Evolutionary conservation across 37 sponge, comb jelly and placozoan species (phyloP), one percentile per base, ranked within the genome.

Genomic region (Bolinopsis microptera): DNA sequence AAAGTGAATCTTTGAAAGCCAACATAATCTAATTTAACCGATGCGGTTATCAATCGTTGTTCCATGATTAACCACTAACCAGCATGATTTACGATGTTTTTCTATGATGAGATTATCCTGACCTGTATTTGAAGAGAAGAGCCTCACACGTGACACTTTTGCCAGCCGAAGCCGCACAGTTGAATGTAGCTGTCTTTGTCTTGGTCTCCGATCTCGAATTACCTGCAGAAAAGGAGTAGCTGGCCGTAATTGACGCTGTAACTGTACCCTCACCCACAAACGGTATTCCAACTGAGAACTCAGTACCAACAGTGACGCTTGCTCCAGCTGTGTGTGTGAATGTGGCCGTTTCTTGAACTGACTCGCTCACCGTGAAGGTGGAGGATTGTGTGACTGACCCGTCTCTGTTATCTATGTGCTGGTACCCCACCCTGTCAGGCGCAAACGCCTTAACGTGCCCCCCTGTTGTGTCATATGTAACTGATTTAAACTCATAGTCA

Each of bases 291-390:
- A 38, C 35, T 2, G 18, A 27, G 38, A 80, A 80, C 37, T 28
- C 35, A 13, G 83, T 80, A 1, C 83, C 83, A 21, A 80, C 83
- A 2, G 83, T 80, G 38, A 80, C 83, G 35, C 83, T 80, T 35
- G 83, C 83, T 38, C 83, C 83, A 32, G 83, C 38, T 27, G 8
- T 80, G 38, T 80, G 83, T 35, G 83, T 80, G 38, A 80, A 80
- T 5, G 38, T 80, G 27, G 28, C 35, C 8, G 83, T 36, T 23
- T 80, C 83, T 3, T 35, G 16, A 3, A 80, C 38, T 3, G 83
- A 9, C 83, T 80, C 36, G 23, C 83, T 80, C 28, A 80, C 83
- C 8, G 16, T 80, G 38, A 80, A 80, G 23, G 5, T 80, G 83
- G 38, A 35, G 3, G 8, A 24, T 23, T 80, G 83, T 2, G 31